Conservation (phyloP, 92 coral and sea anemone genomes). For the Metridium senile region DNA sequence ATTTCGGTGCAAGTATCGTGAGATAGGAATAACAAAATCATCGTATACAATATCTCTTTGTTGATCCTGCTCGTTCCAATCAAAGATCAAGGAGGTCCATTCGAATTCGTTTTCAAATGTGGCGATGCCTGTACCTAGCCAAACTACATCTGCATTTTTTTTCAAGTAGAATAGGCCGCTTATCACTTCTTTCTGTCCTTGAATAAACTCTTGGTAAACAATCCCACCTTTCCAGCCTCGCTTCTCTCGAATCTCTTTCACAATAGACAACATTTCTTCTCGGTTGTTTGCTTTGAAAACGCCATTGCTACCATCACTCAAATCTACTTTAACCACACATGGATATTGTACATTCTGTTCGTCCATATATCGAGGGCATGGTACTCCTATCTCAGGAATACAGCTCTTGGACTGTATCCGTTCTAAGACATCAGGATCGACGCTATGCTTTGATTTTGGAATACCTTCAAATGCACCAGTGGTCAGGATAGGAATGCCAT, state of each 20-base stretch:
- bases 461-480: constrained; percentile 37
- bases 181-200: constrained; percentile 34
- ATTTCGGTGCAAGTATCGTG: constrained; percentile 37
- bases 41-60: constrained; percentile 37
- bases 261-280: constrained; percentile 16
- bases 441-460: constrained; percentile 41
- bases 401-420: constrained; percentile 37
- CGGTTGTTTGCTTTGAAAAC: constrained; percentile 26
- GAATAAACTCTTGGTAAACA: constrained; percentile 38
- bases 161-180: constrained; percentile 43
- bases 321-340: constrained; percentile 52
- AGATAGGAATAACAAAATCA: constrained; percentile 42
- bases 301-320: constrained; percentile 33
- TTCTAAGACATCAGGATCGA: constrained; percentile 29
- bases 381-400: constrained; percentile 48
- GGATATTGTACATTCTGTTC: constrained; percentile 38
- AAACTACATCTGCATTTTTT: constrained; percentile 38
- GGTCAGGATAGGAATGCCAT: constrained; percentile 34
- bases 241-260: constrained; percentile 23
- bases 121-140: constrained; percentile 36
- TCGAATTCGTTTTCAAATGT: constrained; percentile 16
- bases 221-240: constrained; percentile 26
- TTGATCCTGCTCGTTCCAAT: constrained; percentile 56
- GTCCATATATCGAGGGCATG: constrained; percentile 45
- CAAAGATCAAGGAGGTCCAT: constrained; percentile 15